Evolutionary conservation across 2,797 vertebrate species (phyloP), one percentile per base, ranked within the genome.

Genomic region (Lacerta agilis): DNA sequence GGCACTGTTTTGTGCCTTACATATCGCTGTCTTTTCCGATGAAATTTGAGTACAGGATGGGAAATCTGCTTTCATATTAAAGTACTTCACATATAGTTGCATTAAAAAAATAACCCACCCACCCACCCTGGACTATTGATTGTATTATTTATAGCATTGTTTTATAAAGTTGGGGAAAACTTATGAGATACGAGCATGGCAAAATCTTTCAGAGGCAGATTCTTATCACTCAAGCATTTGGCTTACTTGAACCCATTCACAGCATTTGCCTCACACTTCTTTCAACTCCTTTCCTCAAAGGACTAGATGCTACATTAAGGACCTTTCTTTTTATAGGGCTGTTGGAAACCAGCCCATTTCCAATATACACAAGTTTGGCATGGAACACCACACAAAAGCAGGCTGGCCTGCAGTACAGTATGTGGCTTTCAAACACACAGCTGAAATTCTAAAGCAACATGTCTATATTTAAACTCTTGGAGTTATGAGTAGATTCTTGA

Each of bases 311-410:
- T 88, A 41, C 13, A 87, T 69, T 75, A 29, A 20, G 82, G 79
- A 83, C 49, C 23, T 89, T 89, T 89, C 73, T 82, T 93, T 88
- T 93, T 86, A 86, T 67, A 58, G 43, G 72, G 85, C 86, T 89
- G 87, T 85, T 89, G 86, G 36, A 89, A 87, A 36, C 38, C 23
- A 91, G n/a, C 66, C 27, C 55, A 66, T 88, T 90, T 79, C 79
- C 43, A 84, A 13, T 41, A 64, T 43, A 79, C 38, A 86, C 45
- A 71, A 58, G 33, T 71, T 79, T 72, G 77, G 5, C 76, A 55
- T 41, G 33, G 33, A 79, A 55, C n/a, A 23, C 66, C 43, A 86
- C 33, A 72, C 45, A 55, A 58, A 71, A 71, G 5, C 45, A 23
- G 29, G 36, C 38, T 85, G 58, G 13, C 36, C 61, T 61, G 27